These are phyloP conservation scores for Tenthredo distinguenda DNA, from an alignment of 2,888 invertebrate species.

Conservation along the genomic window DNA sequence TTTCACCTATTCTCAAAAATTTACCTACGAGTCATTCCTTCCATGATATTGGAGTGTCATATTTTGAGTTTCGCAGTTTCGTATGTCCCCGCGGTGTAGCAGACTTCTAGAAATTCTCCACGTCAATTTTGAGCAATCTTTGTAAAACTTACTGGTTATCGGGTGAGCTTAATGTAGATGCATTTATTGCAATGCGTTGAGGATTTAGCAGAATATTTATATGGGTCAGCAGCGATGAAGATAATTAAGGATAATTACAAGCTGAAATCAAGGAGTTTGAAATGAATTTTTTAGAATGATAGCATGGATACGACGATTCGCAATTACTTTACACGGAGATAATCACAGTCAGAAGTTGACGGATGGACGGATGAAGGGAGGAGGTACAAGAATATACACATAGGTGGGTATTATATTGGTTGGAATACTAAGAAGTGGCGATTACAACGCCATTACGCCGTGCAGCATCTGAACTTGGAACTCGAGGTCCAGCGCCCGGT, in stretches of 20 bases:
- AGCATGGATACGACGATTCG: slow-evolving; percentile 47
- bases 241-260: slow-evolving; percentile 13
- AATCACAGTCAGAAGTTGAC: slow-evolving; percentile 53
- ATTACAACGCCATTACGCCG: slow-evolving; percentile 56
- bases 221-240: neutral
- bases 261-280: slow-evolving; percentile 8
- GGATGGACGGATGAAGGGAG: slow-evolving; percentile 45
- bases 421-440: slow-evolving; percentile 54
- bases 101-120: neutral
- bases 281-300: slow-evolving; percentile 20
- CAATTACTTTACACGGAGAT: slow-evolving; percentile 51
- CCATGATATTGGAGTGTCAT: neutral
- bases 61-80: neutral
- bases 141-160: neutral
- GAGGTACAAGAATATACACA: slow-evolving; percentile 29
- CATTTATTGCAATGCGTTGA: neutral
- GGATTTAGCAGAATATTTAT: neutral
- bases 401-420: slow-evolving; percentile 51
- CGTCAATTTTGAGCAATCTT: neutral
- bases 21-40: neutral
- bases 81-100: neutral
- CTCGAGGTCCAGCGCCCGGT: slow-evolving; percentile 35
- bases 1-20: neutral
- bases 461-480: slow-evolving; percentile 44
- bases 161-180: neutral